Conservation (phyloP, 2,797 vertebrate species). For the Holocentrus rufus region DNA sequence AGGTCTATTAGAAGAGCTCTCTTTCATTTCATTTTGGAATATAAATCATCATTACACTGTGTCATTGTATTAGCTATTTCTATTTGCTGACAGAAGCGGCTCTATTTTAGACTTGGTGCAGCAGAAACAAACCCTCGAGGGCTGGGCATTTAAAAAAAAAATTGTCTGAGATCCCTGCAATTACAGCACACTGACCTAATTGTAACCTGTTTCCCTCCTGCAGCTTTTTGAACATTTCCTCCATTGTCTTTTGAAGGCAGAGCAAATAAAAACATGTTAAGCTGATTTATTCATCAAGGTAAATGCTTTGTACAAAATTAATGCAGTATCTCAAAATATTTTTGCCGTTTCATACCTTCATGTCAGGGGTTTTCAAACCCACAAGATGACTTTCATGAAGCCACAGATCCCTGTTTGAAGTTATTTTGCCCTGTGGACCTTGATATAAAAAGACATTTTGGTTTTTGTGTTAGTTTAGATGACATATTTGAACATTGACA, state of each 20-base stretch:
- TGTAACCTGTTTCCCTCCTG: slow-evolving; percentile 58
- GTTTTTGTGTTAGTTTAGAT: too few relatives aligned
- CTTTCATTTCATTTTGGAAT: slow-evolving; percentile 23
- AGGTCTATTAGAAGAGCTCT: slow-evolving; percentile 31
- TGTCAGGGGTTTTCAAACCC: too few relatives aligned
- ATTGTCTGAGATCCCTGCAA: slow-evolving; percentile 57
- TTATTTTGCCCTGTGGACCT: too few relatives aligned
- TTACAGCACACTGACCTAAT: slow-evolving; percentile 67
- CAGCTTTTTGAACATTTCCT: slow-evolving; percentile 29
- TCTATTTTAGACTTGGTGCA: slow-evolving; percentile 47
- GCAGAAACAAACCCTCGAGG: slow-evolving; percentile 54
- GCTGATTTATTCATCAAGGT: not conserved
- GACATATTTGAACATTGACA: too few relatives aligned
- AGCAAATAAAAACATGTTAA: slow-evolving; percentile 13
- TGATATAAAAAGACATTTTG: too few relatives aligned
- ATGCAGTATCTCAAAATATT: not conserved
- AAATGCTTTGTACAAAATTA: not conserved
- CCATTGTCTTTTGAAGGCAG: not conserved
- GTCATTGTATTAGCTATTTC: slow-evolving; percentile 4
- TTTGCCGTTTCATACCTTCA: not conserved
- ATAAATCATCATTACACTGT: slow-evolving; percentile 43
- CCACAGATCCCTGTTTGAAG: too few relatives aligned
- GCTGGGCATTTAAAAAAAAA: not conserved
- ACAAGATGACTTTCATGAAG: too few relatives aligned
- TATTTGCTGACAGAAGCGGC: slow-evolving; percentile 31